Percentiles rank a stretch among this genome's conserved stretches.
phyloP scores from a whole-genome alignment of 2,888 invertebrate genomes.

The Caenorhabditis uteleia region DNA sequence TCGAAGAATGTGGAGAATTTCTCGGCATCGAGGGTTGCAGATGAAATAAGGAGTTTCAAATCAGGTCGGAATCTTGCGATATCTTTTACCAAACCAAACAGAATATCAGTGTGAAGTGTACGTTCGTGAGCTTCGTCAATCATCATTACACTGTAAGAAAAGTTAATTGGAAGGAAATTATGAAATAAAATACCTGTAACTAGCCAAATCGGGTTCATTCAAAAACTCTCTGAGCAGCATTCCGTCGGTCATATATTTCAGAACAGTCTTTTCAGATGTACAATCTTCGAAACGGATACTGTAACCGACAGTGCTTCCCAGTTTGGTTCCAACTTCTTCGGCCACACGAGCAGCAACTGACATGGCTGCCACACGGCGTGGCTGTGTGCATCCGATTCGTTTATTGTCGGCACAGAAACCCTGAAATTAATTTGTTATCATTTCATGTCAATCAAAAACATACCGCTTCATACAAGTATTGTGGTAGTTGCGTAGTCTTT shows the following conservation, averaged over 20 bases:
- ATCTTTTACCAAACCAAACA: conserved; percentile 87
- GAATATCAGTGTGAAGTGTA: conserved; percentile 94
- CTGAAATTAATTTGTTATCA: conserved; percentile 38
- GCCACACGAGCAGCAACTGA: conserved; percentile 98
- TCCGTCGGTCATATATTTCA: conserved; percentile 99
- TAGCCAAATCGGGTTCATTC: conserved; percentile 91
- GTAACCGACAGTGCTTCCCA: conserved; percentile 80
- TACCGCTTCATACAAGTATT: conserved; percentile 74
- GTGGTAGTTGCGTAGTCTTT: conserved; percentile 76
- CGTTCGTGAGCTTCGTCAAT: conserved; percentile 99
- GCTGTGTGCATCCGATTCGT: conserved; percentile 95
- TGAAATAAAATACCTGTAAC: conserved; percentile 76
- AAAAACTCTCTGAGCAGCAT: conserved; percentile 95
- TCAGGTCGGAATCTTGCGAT: conserved; percentile 73
- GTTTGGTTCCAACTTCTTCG: conserved; percentile 93
- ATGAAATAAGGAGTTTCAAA: conserved; percentile 92
- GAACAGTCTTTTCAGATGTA: conserved; percentile 91
- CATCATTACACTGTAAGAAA: conserved; percentile 84
- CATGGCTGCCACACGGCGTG: conserved; percentile 98
- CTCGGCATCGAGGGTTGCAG: conserved; percentile 95
- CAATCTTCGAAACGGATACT: conserved; percentile 97
- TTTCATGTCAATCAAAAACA: conserved; percentile 51
- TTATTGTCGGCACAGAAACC: conserved; percentile 77
- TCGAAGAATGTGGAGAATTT: conserved; percentile 93
- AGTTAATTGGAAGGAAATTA: background rate